A percentile compares a stretch with the other conserved stretches of the same genome.
Evolutionary conservation across 2,888 invertebrate species (phyloP).

Genomic region (Hololepta plana): DNA sequence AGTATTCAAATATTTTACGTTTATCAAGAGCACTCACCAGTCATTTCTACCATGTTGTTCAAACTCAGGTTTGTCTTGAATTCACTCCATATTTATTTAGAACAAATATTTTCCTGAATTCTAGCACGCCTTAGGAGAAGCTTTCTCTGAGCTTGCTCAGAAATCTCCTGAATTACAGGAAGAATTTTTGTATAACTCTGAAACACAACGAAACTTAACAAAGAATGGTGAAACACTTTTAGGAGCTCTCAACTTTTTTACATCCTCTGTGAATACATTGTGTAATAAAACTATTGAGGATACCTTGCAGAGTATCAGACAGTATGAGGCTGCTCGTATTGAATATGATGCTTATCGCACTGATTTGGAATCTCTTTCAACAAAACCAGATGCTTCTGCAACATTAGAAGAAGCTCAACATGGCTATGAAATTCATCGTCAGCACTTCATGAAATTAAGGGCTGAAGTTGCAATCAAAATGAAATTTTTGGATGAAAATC

Average conservation of each 20-base stretch:
- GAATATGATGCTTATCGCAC: conserved; percentile 97
- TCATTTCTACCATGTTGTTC: conserved; percentile 76
- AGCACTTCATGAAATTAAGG: conserved; percentile 80
- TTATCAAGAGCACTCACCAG: conserved; percentile 70
- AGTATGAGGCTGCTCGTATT: conserved; percentile 64
- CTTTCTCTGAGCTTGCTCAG: conserved; percentile 88
- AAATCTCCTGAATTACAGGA: conserved; percentile 91
- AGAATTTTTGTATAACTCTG: conserved; percentile 88
- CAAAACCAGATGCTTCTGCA: conserved; percentile 37
- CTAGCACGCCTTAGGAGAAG: conserved; percentile 75
- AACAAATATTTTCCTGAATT: conserved; percentile 6
- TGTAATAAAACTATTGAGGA: conserved; percentile 98
- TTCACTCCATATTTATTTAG: background rate
- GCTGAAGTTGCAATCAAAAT: conserved; percentile 91
- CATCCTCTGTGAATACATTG: conserved; percentile 85
- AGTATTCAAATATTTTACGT: conserved; percentile 75
- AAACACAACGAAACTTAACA: conserved; percentile 82
- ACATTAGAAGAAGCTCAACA: conserved; percentile 64
- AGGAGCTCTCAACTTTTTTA: conserved; percentile 90
- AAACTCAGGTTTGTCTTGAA: conserved; percentile 40
- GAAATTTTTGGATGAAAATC: conserved; percentile 91
- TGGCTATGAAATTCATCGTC: conserved; percentile 69
- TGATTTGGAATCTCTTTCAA: conserved; percentile 72
- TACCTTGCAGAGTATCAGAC: conserved; percentile 58
- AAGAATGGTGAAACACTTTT: conserved; percentile 88